Base-by-base conservation (phyloP, 1,140 invertebrate genomes). In the Amphibalanus amphitrite region DNA sequence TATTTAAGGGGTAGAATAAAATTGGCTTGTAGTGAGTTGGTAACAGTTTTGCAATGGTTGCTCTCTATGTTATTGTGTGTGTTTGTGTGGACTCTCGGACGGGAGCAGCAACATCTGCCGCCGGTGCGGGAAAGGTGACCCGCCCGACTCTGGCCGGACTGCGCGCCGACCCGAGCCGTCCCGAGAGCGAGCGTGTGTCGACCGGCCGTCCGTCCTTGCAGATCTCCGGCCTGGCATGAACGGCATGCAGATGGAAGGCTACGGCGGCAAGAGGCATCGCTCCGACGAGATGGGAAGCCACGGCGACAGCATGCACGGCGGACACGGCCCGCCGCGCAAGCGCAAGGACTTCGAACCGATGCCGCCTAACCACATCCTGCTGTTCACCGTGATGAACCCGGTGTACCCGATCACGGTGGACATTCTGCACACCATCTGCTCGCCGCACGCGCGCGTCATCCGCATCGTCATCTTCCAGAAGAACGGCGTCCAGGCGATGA, bases 381-480 rank as follows among this genome's bases (percentile, higher is more conserved):
- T 83, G 30, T 78, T 85, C 29, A 82, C 81, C 30, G 77, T 84
- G 25, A 75, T 78, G 23, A 85, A 86, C 76, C 82, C 83, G 29
- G 79, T 82, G 71, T 86, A 85, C 78, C 83, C 84, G 0, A 84
- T 86, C 59, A 84, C 82, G 73, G 84, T 84, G 72, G 82, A 84
- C 78, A 82, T 85, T 3, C 83, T 84, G 76, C 80, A 85, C 75
- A 82, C 83, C 65, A 86, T 86, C 70, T 82, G 80, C 73, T 78
- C 75, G 67, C 77, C 82, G 26, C 80, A 81, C 77, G 85, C 84
- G n/a, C 78, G 80, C 72, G 83, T 86, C 8, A 73, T 80, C 65
- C 78, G 85, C 69, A 84, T 86, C 75, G 84, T 85, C 64, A 84
- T 86, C 70, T 83, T 86, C 73, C 81, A 82, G 76, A 84, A 85